Conservation (phyloP, 2,888 invertebrate genomes). For the Elgonia sp. region DNA sequence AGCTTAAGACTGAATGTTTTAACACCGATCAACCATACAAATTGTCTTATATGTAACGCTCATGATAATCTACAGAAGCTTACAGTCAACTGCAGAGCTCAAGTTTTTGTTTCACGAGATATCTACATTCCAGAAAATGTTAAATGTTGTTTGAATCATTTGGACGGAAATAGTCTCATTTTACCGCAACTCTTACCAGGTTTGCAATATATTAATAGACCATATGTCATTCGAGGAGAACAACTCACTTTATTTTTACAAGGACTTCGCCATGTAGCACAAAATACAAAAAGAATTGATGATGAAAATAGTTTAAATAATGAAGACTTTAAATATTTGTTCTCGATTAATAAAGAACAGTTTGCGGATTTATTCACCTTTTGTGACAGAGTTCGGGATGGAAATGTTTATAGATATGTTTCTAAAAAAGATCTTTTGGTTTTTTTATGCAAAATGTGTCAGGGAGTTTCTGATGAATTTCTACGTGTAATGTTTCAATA, state of each 20-base stretch:
- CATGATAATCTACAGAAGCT: constrained; percentile 40
- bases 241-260: constrained; percentile 63
- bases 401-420: constrained; percentile 45
- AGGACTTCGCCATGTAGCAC: constrained; percentile 52
- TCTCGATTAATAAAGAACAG: constrained; percentile 64
- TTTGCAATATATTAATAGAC: constrained; percentile 58
- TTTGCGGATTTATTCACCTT: constrained; percentile 64
- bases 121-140: constrained; percentile 59
- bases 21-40: constrained; percentile 49
- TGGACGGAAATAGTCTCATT: constrained; percentile 53
- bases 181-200: constrained; percentile 41
- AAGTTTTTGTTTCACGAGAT: constrained; percentile 44
- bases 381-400: constrained; percentile 59
- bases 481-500: constrained; percentile 18
- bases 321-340: constrained; percentile 57
- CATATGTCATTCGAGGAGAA: constrained; percentile 34
- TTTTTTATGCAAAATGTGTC: constrained; percentile 56
- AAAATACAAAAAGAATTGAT: constrained; percentile 11
- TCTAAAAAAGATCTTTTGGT: constrained; percentile 29
- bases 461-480: constrained; percentile 25
- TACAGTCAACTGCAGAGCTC: constrained; percentile 50
- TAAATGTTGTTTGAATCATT: constrained; percentile 55
- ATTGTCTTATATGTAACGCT: constrained; percentile 56
- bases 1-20: constrained; percentile 65
- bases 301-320: constrained; percentile 65